Evolutionary conservation across 1,140 invertebrate species (phyloP), one percentile per base, ranked within the genome.

Genomic region (Archegozetes longisetosus): DNA sequence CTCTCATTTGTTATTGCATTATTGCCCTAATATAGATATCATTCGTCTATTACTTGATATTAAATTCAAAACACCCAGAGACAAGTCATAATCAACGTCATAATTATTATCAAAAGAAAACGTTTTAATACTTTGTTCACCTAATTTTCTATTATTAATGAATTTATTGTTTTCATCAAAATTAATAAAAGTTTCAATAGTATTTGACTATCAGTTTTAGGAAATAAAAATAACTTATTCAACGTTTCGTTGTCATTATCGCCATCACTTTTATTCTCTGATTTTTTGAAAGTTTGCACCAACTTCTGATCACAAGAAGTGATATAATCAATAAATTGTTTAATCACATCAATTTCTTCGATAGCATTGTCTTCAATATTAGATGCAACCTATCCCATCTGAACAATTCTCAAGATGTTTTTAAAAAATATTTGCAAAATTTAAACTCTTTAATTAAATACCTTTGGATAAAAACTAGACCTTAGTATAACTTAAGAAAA

Each of bases 1-100:
- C 64, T 65, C 27, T 65, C 64, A 2, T 32, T 22, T 22, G 64
- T 48, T 17, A 65, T 56, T n/a, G n/a, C n/a, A n/a, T n/a, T n/a
- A n/a, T n/a, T n/a, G n/a, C 12, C 64, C 64, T 27, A 65, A 32
- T 22, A 61, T 23, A 14, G 55, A 58, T 24, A 28, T 12, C 40
- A 58, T 58, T 20, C 55, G 55, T 17, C 28, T 32, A 28, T 58
- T 58, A 3, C 9, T n/a, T 22, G 22, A 22, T 20, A 48, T n/a
- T 6, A 6, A 49, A 28, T 58, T 32, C 40, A 48, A 23, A 17
- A 58, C 23, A 28, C 47, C 46, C n/a, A n/a, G n/a, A n/a, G n/a
- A n/a, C n/a, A n/a, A n/a, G n/a, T n/a, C n/a, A n/a, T n/a, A n/a
- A n/a, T n/a, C n/a, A n/a, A n/a, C n/a, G n/a, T n/a, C n/a, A n/a